Evolutionary conservation across 2,797 vertebrate genomes (phyloP), one percentile per base, ranked within the genome.

Genomic region (Phoebastria nigripes): DNA sequence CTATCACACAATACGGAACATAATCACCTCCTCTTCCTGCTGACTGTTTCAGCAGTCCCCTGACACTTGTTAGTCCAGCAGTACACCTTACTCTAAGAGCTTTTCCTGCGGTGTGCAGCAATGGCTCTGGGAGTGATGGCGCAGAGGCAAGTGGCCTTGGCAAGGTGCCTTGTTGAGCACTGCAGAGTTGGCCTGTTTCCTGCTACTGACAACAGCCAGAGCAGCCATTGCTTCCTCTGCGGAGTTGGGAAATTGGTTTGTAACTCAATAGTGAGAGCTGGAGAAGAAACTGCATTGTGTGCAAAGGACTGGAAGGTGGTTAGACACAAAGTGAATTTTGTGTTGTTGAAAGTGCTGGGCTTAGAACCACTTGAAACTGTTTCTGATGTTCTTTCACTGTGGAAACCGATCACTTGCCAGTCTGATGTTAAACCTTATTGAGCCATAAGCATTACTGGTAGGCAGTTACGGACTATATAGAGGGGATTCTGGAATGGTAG

Each of bases 151-250:
- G 67, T 44, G 13, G 76, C 61, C 79, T 92, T 95, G 91, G 87
- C 91, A 77, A 81, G 69, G 71, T 94, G 86, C 90, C 90, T 67
- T 33, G 39, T 26, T 55, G 73, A 93, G 77, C 55, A 65, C 70
- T 94, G 94, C 91, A 19, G 91, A 67, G 55, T 35, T 96, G 95
- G 82, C 77, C 70, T 46, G 39, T 67, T 95, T 90, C 87, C 87
- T 79, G n/a, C 80, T 80, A 7, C 66, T 79, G 22, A n/a, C 44
- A 87, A 20, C 63, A 92, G 81, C 25, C 78, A 41, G 39, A 82
- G 73, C 78, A 87, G 49, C 86, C 67, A 73, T 87, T 67, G 12
- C 70, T 82, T 90, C 71, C 80, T 73, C 70, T 84, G 88, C 86
- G 67, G 86, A 55, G 58, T 11, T 88, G 85, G 41, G 71, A 67